A percentile compares a stretch with the other conserved stretches of the same genome.
Evolutionary conservation across 2,888 invertebrate species (phyloP).

Genomic region (Eulithis testata): DNA sequence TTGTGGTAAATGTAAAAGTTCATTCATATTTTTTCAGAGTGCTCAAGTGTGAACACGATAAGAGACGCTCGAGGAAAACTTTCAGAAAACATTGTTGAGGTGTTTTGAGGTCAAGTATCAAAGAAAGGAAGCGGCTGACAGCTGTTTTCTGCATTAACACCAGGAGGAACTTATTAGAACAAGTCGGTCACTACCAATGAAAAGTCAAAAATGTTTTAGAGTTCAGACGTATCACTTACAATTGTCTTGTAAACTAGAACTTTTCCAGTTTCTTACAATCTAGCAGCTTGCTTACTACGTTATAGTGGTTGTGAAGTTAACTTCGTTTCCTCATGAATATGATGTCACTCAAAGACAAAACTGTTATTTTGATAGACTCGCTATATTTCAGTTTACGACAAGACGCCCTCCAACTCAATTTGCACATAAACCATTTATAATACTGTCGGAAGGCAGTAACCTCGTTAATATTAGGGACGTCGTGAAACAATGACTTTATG

Average conservation of each 20-base stretch:
- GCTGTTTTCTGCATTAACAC: constrained; percentile 3
- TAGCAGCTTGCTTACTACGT: no score
- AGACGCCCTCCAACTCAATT: constrained; percentile 27
- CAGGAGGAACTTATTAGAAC: background rate
- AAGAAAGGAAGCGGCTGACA: constrained; percentile 5
- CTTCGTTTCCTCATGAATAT: no score
- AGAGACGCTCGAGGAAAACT: constrained; percentile 37
- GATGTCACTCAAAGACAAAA: no score
- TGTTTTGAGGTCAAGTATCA: constrained; percentile 10
- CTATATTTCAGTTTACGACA: constrained; percentile 25
- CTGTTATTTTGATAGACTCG: constrained; percentile 18
- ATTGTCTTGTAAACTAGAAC: no score
- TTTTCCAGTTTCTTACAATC: no score
- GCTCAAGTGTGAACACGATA: constrained; percentile 56
- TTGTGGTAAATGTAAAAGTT: constrained; percentile 18
- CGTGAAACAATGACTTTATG: constrained; percentile 35
- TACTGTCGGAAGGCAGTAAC: constrained; percentile 28
- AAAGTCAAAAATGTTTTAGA: no score
- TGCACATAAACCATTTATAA: constrained; percentile 31
- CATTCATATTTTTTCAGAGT: constrained; percentile 47
- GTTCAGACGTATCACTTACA: background rate
- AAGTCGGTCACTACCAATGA: no score
- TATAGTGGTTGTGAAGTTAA: no score
- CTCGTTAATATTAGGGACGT: constrained; percentile 36
- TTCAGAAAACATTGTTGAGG: constrained; percentile 17